Conservation (phyloP, 2,797 vertebrate species). For the Perodicticus potto region DNA sequence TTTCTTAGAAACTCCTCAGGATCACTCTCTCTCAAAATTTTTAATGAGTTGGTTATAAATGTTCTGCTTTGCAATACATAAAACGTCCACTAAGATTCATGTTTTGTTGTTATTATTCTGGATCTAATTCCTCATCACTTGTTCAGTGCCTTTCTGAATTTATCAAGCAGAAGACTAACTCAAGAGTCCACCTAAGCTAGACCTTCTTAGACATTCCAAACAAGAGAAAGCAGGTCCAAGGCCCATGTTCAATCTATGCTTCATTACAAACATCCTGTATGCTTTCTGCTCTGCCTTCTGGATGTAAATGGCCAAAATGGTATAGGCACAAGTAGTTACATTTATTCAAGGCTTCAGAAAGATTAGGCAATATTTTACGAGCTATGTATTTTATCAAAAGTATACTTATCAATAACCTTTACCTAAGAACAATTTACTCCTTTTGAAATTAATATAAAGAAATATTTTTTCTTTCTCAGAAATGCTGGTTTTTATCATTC, state of each 20-base stretch:
- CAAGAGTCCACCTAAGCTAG: background rate
- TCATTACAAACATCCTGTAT: background rate
- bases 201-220: background rate
- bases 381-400: background rate
- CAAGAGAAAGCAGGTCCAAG: background rate
- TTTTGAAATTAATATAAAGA: slow-evolving; percentile 47
- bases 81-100: background rate
- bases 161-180: background rate
- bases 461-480: background rate
- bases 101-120: background rate
- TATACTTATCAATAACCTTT: background rate
- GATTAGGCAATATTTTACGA: background rate
- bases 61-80: background rate
- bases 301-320: background rate
- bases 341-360: background rate
- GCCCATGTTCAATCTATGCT: background rate
- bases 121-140: background rate
- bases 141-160: background rate
- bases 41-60: slow-evolving; percentile 20
- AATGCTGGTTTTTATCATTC: background rate
- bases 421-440: background rate
- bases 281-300: background rate
- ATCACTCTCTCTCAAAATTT: background rate
- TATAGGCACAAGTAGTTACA: background rate
- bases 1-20: background rate